Evolutionary conservation across 2,797 vertebrate genomes (phyloP).

Genomic region (Aulostomus chinensis): DNA sequence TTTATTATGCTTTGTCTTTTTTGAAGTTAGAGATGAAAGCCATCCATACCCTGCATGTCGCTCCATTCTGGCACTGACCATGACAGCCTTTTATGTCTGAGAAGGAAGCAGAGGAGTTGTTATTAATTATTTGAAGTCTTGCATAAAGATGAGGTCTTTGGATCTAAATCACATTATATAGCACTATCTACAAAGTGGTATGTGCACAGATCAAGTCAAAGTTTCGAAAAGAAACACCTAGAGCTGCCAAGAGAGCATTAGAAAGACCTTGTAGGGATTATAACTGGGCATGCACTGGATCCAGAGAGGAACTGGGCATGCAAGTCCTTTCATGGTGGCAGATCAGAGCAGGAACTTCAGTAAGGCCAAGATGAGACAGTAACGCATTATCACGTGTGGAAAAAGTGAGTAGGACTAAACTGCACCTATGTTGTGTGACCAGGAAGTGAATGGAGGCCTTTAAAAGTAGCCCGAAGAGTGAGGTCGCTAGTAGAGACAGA

Average conservation of each 20-base stretch:
- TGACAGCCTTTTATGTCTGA: constrained; percentile 86
- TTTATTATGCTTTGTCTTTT: neutral
- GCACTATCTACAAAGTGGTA: neutral
- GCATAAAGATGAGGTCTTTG: too few species aligned
- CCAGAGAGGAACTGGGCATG: constrained; percentile 42
- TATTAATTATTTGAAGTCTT: too few species aligned
- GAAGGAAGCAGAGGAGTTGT: constrained; percentile 21
- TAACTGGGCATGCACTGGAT: constrained; percentile 33
- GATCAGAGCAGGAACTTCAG: constrained; percentile 18
- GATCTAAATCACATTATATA: too few species aligned
- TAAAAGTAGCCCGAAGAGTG: constrained; percentile 20
- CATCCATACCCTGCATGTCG: constrained; percentile 87
- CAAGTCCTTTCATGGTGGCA: constrained; percentile 36
- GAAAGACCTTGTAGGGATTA: too few species aligned
- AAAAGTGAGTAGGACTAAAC: constrained; percentile 38
- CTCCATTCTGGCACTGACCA: constrained; percentile 91
- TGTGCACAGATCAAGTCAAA: constrained; percentile 34
- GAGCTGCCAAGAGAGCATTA: constrained; percentile 27
- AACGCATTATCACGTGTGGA: constrained; percentile 48
- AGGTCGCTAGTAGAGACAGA: constrained; percentile 11
- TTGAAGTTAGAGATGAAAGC: neutral
- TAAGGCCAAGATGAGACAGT: constrained; percentile 29
- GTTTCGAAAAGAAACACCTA: constrained; percentile 28
- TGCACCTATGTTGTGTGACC: constrained; percentile 27
- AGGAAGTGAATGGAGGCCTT: constrained; percentile 30